Evolutionary conservation across 2,113 vertebrate genomes (phyloP), one percentile per base, ranked within the genome.

Genomic region (Alligator sinensis): DNA sequence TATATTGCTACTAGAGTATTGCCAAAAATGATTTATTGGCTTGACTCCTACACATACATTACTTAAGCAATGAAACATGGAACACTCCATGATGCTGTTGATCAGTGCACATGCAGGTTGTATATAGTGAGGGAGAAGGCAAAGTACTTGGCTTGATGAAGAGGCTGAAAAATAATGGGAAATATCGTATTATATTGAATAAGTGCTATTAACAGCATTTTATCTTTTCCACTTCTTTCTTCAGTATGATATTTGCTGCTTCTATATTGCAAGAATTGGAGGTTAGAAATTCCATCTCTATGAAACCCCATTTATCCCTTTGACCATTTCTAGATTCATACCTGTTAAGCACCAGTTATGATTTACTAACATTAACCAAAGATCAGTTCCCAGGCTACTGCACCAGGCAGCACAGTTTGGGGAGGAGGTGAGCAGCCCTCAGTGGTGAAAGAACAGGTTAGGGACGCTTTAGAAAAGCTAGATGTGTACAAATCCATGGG

Each of bases 101-200:
- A n/a, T 30, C 27, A 74, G 22, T 60, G 77, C 0, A 1, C 22
- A 30, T 9, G 6, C 12, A 70, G 30, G 9, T 27, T 83, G 70
- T 77, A 12, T 34, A 47, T 9, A 55, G 72, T 17, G 80, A 92
- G 30, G 58, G 34, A 47, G 3, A 74, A 80, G 85, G 58, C 64
- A 84, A 92, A 87, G 38, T 64, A 86, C 12, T 28, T 84, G 24
- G 76, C 70, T 84, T 34, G 66, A 81, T 91, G 83, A 75, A 22
- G 85, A 34, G 18, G 27, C 24, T 84, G 82, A 3, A 18, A 6
- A 78, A 78, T 89, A 72, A 72, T 14, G 5, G 85, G 19, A 47
- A 74, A 77, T 84, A 58, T 90, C 95, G 77, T 79, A 77, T 2
- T 21, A 82, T 90, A 80, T 72, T 66, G 72, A 90, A 79, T 58